Base-by-base conservation (phyloP, 2,113 vertebrate species). In the Zosterops pallidus region DNA sequence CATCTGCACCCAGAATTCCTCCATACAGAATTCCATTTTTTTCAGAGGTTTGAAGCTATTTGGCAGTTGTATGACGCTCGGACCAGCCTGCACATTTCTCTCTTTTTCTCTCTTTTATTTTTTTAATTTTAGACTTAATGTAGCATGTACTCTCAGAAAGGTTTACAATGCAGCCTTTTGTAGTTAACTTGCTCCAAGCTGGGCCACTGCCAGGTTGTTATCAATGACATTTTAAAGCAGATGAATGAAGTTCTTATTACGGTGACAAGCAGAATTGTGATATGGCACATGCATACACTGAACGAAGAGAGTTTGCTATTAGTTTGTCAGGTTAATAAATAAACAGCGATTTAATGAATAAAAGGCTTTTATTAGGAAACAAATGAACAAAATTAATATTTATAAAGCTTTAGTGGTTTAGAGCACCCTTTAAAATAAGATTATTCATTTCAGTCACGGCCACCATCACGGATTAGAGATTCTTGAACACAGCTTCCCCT, bases 191-290 rank as follows among this genome's bases (percentile, higher is more conserved):
- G 87, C 70, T 96, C 76, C 85, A 87, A 95, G 89, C 88, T 96
- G 88, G 96, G 94, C 95, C 70, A 86, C 62, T 95, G 94, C 94
- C 88, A 97, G 92, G 81, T 93, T 90, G 94, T 96, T 94, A 94
- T 97, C 94, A 97, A 95, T 96, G 90, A 95, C 89, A 95, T 89
- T 94, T 95, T 95, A 97, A 97, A 95, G 94, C 90, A 95, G 94
- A 91, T 87, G 96, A 96, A 96, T 96, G 92, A 97, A 93, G 95
- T 96, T 96, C 95, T 97, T 96, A 89, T 94, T 65, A 86, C 1
- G 4, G 65, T 95, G 94, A 95, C 91, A 97, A 95, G 90, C 28
- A 90, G 83, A 87, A 92, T 93, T 96, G 82, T 96, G 94, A 94
- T 95, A 94, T 72, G 84, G 92, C 94, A 95, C 92, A 97, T 59